A percentile compares a stretch with the other conserved stretches of the same genome.
Conservation (phyloP, 1,140 invertebrate genomes). For the Drosophila mojavensis region DNA sequence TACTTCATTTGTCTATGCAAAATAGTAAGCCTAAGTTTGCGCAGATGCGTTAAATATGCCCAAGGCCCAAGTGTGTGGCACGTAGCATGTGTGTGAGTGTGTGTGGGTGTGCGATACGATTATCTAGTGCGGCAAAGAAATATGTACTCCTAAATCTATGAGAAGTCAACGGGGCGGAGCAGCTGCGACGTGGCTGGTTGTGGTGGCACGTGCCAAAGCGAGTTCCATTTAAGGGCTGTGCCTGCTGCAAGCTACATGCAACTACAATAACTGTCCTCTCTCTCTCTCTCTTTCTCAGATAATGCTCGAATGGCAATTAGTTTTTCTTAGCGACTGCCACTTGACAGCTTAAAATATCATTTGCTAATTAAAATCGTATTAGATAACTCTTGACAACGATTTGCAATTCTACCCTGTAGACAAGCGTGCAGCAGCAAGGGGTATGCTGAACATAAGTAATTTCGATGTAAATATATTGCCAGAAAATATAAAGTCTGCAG, state of each 20-base stretch:
- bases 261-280: background rate
- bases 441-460: background rate
- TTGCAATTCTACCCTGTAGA: constrained; percentile 26
- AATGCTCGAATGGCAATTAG: constrained; percentile 43
- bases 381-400: constrained; percentile 40
- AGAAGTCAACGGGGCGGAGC: constrained; percentile 64
- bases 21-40: constrained; percentile 74
- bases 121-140: constrained; percentile 56
- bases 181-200: constrained; percentile 50
- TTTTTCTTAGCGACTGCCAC: constrained; percentile 34
- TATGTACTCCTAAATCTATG: constrained; percentile 79
- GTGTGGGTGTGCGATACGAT: constrained; percentile 30
- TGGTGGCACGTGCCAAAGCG: constrained; percentile 52
- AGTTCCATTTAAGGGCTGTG: constrained; percentile 23
- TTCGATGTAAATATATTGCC: no score
- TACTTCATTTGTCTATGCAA: constrained; percentile 63
- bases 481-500: no score
- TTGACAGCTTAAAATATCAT: constrained; percentile 54
- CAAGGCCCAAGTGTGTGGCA: constrained; percentile 52
- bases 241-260: background rate
- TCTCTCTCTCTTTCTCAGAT: constrained; percentile 1
- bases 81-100: constrained; percentile 38
- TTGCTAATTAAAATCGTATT: constrained; percentile 73
- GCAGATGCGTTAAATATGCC: constrained; percentile 66
- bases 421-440: background rate